phyloP scores from a whole-genome alignment of 2,888 invertebrate genomes.

The Bombylius discolor region DNA sequence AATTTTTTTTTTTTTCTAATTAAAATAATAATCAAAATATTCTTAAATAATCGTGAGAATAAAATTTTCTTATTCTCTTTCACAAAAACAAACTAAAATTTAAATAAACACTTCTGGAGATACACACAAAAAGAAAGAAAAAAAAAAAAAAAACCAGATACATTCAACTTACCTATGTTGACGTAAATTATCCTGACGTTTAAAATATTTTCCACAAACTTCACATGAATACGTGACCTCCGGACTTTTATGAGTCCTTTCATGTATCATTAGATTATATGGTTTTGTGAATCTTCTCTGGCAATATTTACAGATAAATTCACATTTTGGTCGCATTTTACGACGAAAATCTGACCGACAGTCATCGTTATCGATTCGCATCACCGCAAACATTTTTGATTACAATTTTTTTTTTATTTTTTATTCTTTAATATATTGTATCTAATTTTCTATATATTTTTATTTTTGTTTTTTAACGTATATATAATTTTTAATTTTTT shows the following conservation, averaged over 20 bases:
- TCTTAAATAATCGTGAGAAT: no score
- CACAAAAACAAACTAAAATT: no score
- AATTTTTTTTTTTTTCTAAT: no score
- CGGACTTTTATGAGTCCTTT: constrained; percentile 92
- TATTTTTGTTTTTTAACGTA: not conserved
- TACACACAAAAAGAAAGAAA: no score
- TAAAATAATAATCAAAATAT: no score
- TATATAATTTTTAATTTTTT: not conserved
- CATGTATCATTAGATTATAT: constrained; percentile 97
- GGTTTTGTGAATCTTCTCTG: constrained; percentile 95
- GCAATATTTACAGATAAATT: constrained; percentile 97
- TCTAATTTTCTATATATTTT: not conserved
- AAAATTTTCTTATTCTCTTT: no score
- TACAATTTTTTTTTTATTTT: constrained; percentile 1
- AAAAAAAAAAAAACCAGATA: no score
- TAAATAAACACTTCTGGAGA: no score
- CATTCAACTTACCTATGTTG: constrained; percentile 67
- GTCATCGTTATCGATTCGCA: constrained; percentile 79
- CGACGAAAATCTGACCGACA: constrained; percentile 74
- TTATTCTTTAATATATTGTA: not conserved
- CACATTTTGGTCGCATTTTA: constrained; percentile 87
- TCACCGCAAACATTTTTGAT: constrained; percentile 74
- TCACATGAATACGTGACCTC: constrained; percentile 96
- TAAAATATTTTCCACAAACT: constrained; percentile 95
- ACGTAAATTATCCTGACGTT: constrained; percentile 90